Base-by-base conservation (phyloP, 1,140 invertebrate species). In the Akabosia matsudoensis region DNA sequence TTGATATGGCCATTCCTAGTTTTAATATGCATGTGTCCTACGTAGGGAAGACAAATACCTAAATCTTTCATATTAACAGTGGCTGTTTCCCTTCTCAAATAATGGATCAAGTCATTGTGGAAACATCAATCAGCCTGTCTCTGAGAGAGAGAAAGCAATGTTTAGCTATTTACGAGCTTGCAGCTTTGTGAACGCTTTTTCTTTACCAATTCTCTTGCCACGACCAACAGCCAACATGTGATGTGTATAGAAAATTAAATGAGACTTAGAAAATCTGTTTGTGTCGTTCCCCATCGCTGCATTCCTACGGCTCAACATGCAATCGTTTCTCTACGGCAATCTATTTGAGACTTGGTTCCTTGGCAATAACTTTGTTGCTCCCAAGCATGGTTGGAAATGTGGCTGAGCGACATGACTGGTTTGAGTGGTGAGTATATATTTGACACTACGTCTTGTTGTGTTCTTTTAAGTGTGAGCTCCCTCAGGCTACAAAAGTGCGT, bases 241-340 rank as follows among this genome's bases (percentile, higher is more conserved):
- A 56, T 56, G 54, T n/a, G n/a, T 24, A 56, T 56, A 24, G 54
- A 56, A 56, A 56, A 56, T 56, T 56, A 56, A 56, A 56, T 56
- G 13, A 56, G 54, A 56, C 14, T 56, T 56, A 3, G 54, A 56
- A n/a, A 56, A 56, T 56, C 54, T 24, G 22, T 56, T 56, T 45
- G 14, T 56, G 54, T 56, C 54, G 13, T 56, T 56, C 24, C 54
- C 37, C 37, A 45, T 45, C 37, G 37, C 37, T 45, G 37, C 37
- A 45, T 45, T 45, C 37, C 37, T 45, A 7, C 7, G 7, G 7
- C 54, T 56, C 54, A 22, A 4, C 54, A 13, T 22, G 7, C 24
- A 24, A 7, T 56, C 10, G 13, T 56, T 56, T 56, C 54, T 56
- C 37, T 10, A 45, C 7, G 7, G 37, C 37, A 45, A 45, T 56